Conservation (phyloP, 2,888 invertebrate genomes). For the Hydroisotoma schaefferi region DNA sequence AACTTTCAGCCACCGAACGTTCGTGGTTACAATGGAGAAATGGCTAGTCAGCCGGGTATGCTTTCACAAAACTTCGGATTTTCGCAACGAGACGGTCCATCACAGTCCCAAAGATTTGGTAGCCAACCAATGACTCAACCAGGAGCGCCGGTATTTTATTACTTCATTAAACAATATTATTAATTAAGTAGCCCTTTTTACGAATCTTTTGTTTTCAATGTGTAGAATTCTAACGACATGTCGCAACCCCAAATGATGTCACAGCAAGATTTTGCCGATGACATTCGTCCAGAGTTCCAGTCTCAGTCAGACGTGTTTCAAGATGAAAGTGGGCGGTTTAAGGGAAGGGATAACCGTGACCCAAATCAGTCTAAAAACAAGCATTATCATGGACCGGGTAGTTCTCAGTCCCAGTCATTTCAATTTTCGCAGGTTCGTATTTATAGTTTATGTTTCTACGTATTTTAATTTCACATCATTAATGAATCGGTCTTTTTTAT, state of each 20-base stretch:
- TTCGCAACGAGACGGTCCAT: slow-evolving; percentile 32
- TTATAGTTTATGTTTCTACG: neutral
- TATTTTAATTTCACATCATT: neutral
- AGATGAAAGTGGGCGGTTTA: neutral
- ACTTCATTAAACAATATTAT: too few relatives aligned
- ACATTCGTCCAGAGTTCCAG: slow-evolving; percentile 34
- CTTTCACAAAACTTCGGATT: slow-evolving; percentile 39
- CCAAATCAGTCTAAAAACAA: slow-evolving; percentile 1
- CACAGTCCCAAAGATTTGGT: slow-evolving; percentile 29
- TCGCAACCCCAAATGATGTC: slow-evolving; percentile 45
- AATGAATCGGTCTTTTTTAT: neutral
- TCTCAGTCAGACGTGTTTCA: slow-evolving; percentile 19
- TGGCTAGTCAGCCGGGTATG: slow-evolving; percentile 43
- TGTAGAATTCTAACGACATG: slow-evolving; percentile 19
- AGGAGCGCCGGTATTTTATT: slow-evolving; percentile 8
- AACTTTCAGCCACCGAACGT: slow-evolving; percentile 8
- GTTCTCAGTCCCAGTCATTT: slow-evolving; percentile 38
- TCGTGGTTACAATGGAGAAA: slow-evolving; percentile 25
- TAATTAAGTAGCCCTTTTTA: neutral
- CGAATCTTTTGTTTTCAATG: neutral
- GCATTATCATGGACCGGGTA: slow-evolving; percentile 20
- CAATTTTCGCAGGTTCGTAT: slow-evolving; percentile 42
- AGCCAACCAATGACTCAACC: slow-evolving; percentile 43
- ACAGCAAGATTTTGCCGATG: slow-evolving; percentile 46
- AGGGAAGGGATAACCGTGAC: slow-evolving; percentile 6